phyloP scores from a whole-genome alignment of 2,797 vertebrate species.

The Nannoperca australis region DNA sequence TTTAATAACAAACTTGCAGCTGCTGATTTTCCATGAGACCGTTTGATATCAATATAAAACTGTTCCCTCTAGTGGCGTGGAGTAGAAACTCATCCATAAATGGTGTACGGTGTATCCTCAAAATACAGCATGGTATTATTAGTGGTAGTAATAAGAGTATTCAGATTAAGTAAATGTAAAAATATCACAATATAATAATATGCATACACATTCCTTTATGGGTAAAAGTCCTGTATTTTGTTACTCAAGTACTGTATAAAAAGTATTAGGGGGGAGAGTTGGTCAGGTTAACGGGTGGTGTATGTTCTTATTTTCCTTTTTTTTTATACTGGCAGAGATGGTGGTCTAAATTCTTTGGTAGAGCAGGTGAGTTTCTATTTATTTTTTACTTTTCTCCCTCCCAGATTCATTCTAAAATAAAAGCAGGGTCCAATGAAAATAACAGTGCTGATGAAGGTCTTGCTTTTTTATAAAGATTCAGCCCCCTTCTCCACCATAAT shows the following conservation, averaged over 20 bases:
- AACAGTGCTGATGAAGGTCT: neutral
- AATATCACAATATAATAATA: neutral
- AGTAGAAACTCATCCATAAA: constrained; percentile 24
- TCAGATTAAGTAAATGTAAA: neutral
- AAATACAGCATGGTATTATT: neutral
- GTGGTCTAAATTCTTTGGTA: neutral
- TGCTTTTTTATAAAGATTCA: neutral
- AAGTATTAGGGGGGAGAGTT: neutral
- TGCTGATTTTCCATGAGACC: neutral
- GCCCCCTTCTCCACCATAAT: neutral
- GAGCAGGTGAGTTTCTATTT: neutral
- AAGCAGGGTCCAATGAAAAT: neutral
- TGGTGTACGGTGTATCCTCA: neutral
- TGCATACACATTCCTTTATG: neutral
- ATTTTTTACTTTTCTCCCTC: neutral
- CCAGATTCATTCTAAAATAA: neutral
- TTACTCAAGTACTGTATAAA: neutral
- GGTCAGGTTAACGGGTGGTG: too few relatives aligned
- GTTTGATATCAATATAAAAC: neutral
- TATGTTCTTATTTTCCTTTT: too few relatives aligned
- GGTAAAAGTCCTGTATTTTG: neutral
- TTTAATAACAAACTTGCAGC: constrained; percentile 71
- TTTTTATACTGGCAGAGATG: too few relatives aligned
- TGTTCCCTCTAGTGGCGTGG: constrained; percentile 68
- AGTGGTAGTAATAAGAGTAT: too few relatives aligned